Evolutionary conservation across 2,113 vertebrate species (phyloP), one percentile per base, ranked within the genome.

Genomic region (Microcebus ravelobensis): DNA sequence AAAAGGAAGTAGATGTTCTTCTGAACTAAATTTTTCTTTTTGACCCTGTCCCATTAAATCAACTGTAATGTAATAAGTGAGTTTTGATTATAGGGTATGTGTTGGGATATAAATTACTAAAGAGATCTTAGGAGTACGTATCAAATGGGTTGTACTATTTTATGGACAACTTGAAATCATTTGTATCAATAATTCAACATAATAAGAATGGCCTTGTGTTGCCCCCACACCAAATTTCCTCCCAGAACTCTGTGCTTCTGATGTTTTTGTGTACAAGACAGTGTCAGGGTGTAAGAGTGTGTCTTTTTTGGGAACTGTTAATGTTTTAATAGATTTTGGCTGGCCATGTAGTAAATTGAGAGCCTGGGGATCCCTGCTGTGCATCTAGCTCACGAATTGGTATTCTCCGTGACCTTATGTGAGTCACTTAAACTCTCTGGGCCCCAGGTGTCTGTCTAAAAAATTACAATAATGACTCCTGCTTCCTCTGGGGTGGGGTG

Each of bases 401-500:
- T 86, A 68, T 90, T 95, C 85, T 95, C 36, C 52, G 15, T 95
- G 94, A 96, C 59, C 86, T 96, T 42, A 86, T n/a, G 31, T 97
- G 96, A 98, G 95, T 97, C 96, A 96, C 31, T 76, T 81, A 68
- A 79, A 88, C 61, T 95, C 63, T 95, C 34, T 81, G 63, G 67
- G 90, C 67, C 48, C 71, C 1, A n/a, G 45, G 12, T 92, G 17
- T 81, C 70, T 92, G 25, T 48, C 67, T 92, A 74, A 96, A 86
- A 97, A 97, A 97, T 94, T 79, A 95, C 45, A 77, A 73, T 91
- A 97, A 94, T 97, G 90, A 96, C 61, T 82, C 63, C n/a, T 17
- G 65, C 59, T 81, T 97, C 96, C 73, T 97, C 15, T 91, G 80
- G 42, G 65, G 34, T 68, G 27, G 42, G 31, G 11, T 36, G 80